Percentiles rank a stretch among this genome's conserved stretches.
Conservation (phyloP, 1,140 invertebrate species). For the Cydia strobilella region DNA sequence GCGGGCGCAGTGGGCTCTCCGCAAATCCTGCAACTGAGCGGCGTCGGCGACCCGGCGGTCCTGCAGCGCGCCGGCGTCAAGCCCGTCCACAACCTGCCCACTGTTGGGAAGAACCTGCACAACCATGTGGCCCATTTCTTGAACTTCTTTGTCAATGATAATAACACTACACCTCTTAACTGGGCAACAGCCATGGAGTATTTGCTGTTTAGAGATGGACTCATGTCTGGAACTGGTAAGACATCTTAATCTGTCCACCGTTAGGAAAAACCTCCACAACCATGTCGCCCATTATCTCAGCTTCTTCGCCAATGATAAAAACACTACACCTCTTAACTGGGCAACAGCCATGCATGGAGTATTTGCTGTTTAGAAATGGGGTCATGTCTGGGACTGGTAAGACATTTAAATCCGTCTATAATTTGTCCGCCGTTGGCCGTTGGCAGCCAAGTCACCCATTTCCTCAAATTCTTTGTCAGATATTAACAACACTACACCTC, state of each 20-base stretch:
- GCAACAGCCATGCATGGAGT: conserved; percentile 92
- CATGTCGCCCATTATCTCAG: conserved; percentile 89
- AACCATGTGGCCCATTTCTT: conserved; percentile 91
- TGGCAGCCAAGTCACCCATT: too few relatives aligned
- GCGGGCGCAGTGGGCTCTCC: conserved; percentile 89
- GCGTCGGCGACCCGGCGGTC: conserved; percentile 89
- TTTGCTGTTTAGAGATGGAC: conserved; percentile 89
- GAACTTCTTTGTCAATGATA: conserved; percentile 90
- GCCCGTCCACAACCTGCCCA: conserved; percentile 87
- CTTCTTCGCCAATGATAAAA: conserved; percentile 91
- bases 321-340: conserved; percentile 91
- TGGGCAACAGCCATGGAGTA: conserved; percentile 95
- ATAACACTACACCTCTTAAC: conserved; percentile 89
- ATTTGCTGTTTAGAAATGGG: conserved; percentile 90
- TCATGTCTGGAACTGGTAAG: conserved; percentile 90
- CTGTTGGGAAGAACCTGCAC: conserved; percentile 93
- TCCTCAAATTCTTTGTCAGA: too few relatives aligned
- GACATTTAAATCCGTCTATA: too few relatives aligned
- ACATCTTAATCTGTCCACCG: conserved; percentile 70
- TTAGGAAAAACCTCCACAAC: conserved; percentile 94
- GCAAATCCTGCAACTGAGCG: conserved; percentile 91
- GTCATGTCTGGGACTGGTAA: conserved; percentile 92
- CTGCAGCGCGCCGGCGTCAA: conserved; percentile 82
- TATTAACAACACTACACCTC: too few relatives aligned
- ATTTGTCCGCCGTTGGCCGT: too few relatives aligned